phyloP scores from a whole-genome alignment of 2,113 vertebrate genomes.

The Hucho hucho region DNA sequence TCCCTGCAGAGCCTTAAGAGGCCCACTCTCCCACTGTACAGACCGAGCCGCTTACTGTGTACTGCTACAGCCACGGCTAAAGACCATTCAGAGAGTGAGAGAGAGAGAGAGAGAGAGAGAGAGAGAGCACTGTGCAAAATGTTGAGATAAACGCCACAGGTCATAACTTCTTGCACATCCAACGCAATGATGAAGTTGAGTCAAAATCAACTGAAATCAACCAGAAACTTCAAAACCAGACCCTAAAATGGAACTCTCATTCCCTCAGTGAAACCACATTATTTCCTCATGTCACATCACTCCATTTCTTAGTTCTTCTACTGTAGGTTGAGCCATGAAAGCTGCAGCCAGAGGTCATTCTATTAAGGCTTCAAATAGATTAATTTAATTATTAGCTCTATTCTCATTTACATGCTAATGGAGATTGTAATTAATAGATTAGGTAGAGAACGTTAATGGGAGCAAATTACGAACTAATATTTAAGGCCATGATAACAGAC shows the following conservation, averaged over 20 bases:
- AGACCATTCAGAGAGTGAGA: not conserved
- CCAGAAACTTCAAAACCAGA: too few relatives aligned
- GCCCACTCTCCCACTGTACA: slow-evolving; percentile 10
- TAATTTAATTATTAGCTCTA: slow-evolving; percentile 83
- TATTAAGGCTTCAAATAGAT: slow-evolving; percentile 77
- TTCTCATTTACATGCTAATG: slow-evolving; percentile 88
- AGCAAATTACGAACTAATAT: slow-evolving; percentile 82
- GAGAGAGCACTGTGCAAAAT: too few relatives aligned
- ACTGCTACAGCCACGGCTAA: not conserved
- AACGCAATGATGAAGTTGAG: too few relatives aligned
- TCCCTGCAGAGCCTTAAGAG: slow-evolving; percentile 20
- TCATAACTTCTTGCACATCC: too few relatives aligned
- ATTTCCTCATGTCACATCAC: not conserved
- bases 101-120: too few relatives aligned
- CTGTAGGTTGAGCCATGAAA: slow-evolving; percentile 72
- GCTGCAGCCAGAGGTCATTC: slow-evolving; percentile 76
- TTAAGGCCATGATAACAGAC: slow-evolving; percentile 73
- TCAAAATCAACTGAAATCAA: too few relatives aligned
- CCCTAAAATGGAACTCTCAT: too few relatives aligned
- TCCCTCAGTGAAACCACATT: not conserved
- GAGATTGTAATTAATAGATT: slow-evolving; percentile 86
- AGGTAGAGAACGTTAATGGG: slow-evolving; percentile 79
- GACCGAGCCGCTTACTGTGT: not conserved
- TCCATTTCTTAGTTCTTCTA: not conserved
- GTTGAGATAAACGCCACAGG: too few relatives aligned